These are phyloP conservation scores for Aphodius granarius DNA, from an alignment of 2,888 invertebrate species.

Conservation along the genomic window DNA sequence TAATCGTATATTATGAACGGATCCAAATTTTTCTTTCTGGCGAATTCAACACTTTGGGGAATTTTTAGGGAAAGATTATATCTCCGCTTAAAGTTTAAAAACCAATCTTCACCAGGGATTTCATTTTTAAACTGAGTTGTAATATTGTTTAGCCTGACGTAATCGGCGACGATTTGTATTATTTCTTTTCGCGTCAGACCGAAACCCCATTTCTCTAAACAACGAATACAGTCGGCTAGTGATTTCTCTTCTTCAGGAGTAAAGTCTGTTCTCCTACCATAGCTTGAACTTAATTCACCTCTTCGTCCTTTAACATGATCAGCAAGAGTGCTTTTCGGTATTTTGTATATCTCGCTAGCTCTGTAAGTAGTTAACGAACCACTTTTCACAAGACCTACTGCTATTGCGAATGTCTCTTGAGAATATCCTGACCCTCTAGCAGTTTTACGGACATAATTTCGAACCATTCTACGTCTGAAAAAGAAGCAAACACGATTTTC, in stretches of 20 bases:
- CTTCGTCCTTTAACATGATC: conserved; percentile 26
- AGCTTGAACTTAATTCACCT: conserved; percentile 24
- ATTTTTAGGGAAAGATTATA: conserved; percentile 36
- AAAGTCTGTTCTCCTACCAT: conserved; percentile 18
- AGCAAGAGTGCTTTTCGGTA: conserved; percentile 24
- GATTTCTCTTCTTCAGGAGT: conserved; percentile 34
- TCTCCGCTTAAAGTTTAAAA: conserved; percentile 34
- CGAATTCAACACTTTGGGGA: conserved; percentile 35
- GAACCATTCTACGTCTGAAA: conserved; percentile 17
- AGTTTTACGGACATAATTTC: conserved; percentile 19
- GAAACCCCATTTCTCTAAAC: conserved; percentile 44
- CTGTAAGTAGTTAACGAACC: conserved; percentile 18
- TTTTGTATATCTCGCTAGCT: conserved; percentile 21
- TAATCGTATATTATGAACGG: conserved; percentile 34
- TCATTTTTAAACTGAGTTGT: conserved; percentile 37
- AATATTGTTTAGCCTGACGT: conserved; percentile 34
- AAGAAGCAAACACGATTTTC: conserved; percentile 12
- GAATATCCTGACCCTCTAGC: conserved; percentile 11
- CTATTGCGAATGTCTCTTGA: conserved; percentile 16
- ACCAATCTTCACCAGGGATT: conserved; percentile 38
- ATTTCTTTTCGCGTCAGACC: conserved; percentile 43
- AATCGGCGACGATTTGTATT: conserved; percentile 39
- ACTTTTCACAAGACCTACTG: conserved; percentile 13
- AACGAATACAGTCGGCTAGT: conserved; percentile 36
- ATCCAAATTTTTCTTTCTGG: conserved; percentile 34